Conservation (phyloP, 2,888 invertebrate species). For the Automeris io region DNA sequence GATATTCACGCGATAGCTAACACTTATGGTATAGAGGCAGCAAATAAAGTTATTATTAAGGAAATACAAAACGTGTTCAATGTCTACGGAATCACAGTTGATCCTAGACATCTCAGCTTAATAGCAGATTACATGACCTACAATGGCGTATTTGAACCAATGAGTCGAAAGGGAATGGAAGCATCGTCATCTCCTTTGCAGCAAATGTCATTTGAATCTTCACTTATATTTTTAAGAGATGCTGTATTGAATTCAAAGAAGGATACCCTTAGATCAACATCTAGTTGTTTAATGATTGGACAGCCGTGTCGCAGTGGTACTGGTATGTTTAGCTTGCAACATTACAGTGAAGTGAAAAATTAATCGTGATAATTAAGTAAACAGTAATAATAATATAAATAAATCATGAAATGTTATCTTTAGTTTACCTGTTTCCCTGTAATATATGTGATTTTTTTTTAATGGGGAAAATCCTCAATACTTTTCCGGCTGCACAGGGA, state of each 20-base stretch:
- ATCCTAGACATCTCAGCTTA: conserved; percentile 93
- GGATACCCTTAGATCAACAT: conserved; percentile 89
- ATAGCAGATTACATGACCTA: conserved; percentile 99
- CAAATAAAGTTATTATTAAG: conserved; percentile 91
- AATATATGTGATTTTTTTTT: too few species aligned
- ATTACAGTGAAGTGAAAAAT: conserved; percentile 32
- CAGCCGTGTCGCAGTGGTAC: conserved; percentile 90
- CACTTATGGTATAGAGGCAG: conserved; percentile 98
- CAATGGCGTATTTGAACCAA: conserved; percentile 91
- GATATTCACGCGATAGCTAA: conserved; percentile 94
- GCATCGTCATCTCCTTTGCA: conserved; percentile 95
- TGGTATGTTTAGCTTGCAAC: conserved; percentile 80
- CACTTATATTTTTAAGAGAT: conserved; percentile 88
- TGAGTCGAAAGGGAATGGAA: conserved; percentile 94
- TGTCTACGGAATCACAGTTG: conserved; percentile 97
- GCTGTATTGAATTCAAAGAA: conserved; percentile 83
- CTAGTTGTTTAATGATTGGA: conserved; percentile 91
- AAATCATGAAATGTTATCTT: too few species aligned
- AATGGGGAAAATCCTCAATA: too few species aligned
- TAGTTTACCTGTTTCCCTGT: too few species aligned
- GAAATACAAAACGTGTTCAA: conserved; percentile 98
- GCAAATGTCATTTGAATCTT: conserved; percentile 98
- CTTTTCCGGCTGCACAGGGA: too few species aligned
- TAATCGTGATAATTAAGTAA: too few species aligned
- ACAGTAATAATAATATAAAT: too few species aligned